Percentiles rank a stretch among this genome's conserved stretches.
Evolutionary conservation across 2,888 invertebrate species (phyloP).

Genomic region (Hydrotaea cyrtoneurina): DNA sequence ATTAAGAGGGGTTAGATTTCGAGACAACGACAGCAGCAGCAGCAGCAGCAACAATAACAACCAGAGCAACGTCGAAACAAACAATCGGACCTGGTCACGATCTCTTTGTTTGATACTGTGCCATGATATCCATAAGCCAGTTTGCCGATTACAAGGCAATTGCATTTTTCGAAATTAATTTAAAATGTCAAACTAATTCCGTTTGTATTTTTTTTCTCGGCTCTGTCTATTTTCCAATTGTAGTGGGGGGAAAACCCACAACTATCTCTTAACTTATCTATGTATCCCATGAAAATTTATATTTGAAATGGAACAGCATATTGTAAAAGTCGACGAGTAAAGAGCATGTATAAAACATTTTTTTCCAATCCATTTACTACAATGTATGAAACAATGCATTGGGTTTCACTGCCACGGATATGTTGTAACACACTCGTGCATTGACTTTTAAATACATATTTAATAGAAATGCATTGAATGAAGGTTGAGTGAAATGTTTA

Average conservation of each 20-base stretch:
- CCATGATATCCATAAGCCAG: constrained; percentile 54
- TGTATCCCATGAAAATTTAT: neutral
- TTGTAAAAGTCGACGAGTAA: no score
- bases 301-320: no score
- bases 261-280: neutral
- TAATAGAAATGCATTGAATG: neutral
- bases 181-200: constrained; percentile 65
- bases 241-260: neutral
- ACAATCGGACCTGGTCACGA: constrained; percentile 59
- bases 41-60: neutral
- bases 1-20: constrained; percentile 36
- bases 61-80: neutral
- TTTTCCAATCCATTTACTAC: neutral
- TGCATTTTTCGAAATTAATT: constrained; percentile 60
- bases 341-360: neutral
- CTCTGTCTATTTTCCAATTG: neutral
- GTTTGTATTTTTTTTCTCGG: constrained; percentile 26
- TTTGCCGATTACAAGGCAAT: constrained; percentile 42
- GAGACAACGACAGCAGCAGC: constrained; percentile 5
- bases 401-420: neutral
- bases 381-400: neutral
- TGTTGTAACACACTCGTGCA: neutral
- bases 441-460: neutral
- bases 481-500: neutral
- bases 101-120: constrained; percentile 50